A percentile compares a stretch with the other conserved stretches of the same genome.
Conservation (phyloP, 2,113 vertebrate genomes). For the Petromus typicus region DNA sequence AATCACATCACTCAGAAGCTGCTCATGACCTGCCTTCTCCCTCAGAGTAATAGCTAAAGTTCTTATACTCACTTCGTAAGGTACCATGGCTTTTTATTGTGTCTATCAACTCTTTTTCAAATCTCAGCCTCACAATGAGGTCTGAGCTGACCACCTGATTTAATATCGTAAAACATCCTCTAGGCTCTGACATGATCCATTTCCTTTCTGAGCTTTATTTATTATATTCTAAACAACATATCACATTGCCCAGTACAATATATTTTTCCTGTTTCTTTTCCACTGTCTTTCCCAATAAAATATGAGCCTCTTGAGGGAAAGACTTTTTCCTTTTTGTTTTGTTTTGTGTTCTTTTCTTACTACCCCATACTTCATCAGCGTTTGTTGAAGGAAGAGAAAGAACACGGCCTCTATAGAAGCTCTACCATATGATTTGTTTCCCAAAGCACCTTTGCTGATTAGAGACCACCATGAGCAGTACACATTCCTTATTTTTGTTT, state of each 20-base stretch:
- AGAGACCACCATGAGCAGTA: not conserved
- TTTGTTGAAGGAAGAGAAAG: constrained; percentile 35
- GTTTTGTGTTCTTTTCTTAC: not conserved
- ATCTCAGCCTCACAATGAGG: not conserved
- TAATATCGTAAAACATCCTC: not conserved
- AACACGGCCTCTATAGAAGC: not conserved
- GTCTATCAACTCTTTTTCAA: not conserved
- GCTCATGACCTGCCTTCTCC: not conserved
- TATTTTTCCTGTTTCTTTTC: not conserved
- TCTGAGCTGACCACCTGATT: not conserved
- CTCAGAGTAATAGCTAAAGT: not conserved
- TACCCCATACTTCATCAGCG: not conserved
- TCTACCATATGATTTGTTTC: not conserved
- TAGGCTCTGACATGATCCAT: not conserved
- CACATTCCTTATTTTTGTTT: not conserved
- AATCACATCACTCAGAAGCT: not conserved
- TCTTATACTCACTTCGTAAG: not conserved
- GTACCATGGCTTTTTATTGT: not conserved
- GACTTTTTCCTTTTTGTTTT: not conserved
- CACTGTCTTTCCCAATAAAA: constrained; percentile 1
- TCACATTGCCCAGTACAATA: not conserved
- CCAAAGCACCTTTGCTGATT: not conserved
- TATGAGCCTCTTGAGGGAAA: not conserved
- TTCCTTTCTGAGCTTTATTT: not conserved
- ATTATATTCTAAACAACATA: not conserved